A percentile compares a stretch with the other conserved stretches of the same genome.
Conservation (phyloP, 2,888 invertebrate species). For the Trisateles emortualis region DNA sequence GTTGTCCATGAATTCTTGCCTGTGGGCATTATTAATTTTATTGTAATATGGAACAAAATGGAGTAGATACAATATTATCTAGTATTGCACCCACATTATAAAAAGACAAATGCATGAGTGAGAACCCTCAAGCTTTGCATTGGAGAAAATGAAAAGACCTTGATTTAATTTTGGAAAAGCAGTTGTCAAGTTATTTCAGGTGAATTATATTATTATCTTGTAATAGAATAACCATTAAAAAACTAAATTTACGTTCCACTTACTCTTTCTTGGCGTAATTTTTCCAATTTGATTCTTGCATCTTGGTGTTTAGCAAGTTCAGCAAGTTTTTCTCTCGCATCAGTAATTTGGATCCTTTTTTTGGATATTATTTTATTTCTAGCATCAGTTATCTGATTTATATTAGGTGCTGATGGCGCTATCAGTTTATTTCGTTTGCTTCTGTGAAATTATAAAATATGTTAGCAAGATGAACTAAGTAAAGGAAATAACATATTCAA, state of each 20-base stretch:
- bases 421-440: slow-evolving; percentile 45
- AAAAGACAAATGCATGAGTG: no score
- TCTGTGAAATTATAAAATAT: slow-evolving; percentile 14
- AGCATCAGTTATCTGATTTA: slow-evolving; percentile 87
- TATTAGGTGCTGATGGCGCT: slow-evolving; percentile 32
- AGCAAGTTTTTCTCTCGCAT: slow-evolving; percentile 93
- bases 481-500: neutral
- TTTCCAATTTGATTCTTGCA: slow-evolving; percentile 90
- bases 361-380: slow-evolving; percentile 93
- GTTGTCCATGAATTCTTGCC: slow-evolving; percentile 47
- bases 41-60: neutral
- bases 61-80: no score
- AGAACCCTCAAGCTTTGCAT: no score
- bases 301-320: slow-evolving; percentile 92
- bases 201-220: no score
- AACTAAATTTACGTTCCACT: no score
- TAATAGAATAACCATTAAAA: neutral
- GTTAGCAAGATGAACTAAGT: neutral
- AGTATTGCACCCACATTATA: no score
- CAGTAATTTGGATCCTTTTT: slow-evolving; percentile 91
- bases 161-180: no score
- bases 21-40: slow-evolving; percentile 28
- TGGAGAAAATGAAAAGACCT: no score
- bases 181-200: no score
- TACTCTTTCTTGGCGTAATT: slow-evolving; percentile 86